A percentile compares a stretch with the other conserved stretches of the same genome.
Conservation (phyloP, 2,113 vertebrate genomes). For the Rattus norvegicus region GRCr8 NC_086027.1:50962001-50962500, state of each 20-base stretch:
- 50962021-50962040: slow-evolving; percentile 51
- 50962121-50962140: slow-evolving; percentile 18
- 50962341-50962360: neutral
- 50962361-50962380: neutral
- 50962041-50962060: slow-evolving; percentile 73
- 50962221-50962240: neutral
- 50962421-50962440: neutral
- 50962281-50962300: neutral
- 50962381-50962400: neutral
- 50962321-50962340: neutral
- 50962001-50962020: slow-evolving; percentile 68
- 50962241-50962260: neutral
- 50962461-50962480: neutral
- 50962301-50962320: neutral
- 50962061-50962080: slow-evolving; percentile 30
- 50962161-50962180: neutral
- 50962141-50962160: no score
- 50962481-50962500: neutral
- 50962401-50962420: neutral
- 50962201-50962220: neutral
- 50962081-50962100: slow-evolving; percentile 34
- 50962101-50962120: slow-evolving; percentile 1
- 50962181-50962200: neutral
- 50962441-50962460: neutral
- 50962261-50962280: neutral